These are phyloP conservation scores for Bruchidius siliquastri DNA, from an alignment of 2,888 invertebrate genomes.

Conservation along the genomic window DNA sequence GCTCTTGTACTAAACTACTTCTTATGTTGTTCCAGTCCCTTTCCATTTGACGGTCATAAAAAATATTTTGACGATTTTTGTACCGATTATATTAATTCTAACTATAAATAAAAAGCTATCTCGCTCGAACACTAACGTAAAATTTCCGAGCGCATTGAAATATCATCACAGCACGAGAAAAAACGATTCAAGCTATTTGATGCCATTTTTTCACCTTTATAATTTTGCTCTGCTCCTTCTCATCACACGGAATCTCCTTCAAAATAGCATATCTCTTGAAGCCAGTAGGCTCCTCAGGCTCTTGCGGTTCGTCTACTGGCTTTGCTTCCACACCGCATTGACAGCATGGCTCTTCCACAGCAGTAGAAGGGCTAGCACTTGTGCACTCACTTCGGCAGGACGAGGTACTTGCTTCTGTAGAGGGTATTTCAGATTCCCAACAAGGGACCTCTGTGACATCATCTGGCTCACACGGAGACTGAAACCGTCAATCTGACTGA, in stretches of 20 bases:
- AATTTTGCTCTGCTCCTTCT: constrained; percentile 21
- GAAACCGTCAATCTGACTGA: not conserved
- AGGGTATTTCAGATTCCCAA: not conserved
- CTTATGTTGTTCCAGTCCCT: no score
- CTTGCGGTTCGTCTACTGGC: not conserved
- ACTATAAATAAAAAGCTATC: no score
- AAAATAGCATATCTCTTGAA: constrained; percentile 34
- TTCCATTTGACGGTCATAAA: no score
- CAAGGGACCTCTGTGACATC: not conserved
- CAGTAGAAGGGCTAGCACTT: not conserved
- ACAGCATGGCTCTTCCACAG: not conserved
- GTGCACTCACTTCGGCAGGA: not conserved
- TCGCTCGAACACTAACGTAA: no score
- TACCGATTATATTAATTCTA: no score
- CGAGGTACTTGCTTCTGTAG: not conserved
- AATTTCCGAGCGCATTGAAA: no score
- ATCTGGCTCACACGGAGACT: not conserved
- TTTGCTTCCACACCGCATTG: not conserved
- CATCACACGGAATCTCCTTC: constrained; percentile 31
- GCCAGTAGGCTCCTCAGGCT: constrained; percentile 6
- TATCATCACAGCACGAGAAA: no score
- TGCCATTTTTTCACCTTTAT: not conserved
- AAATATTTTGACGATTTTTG: no score
- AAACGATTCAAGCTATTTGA: no score
- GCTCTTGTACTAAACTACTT: no score